Evolutionary conservation across 1,140 invertebrate species (phyloP), one percentile per base, ranked within the genome.

Genomic region (Macrostomum lignano): DNA sequence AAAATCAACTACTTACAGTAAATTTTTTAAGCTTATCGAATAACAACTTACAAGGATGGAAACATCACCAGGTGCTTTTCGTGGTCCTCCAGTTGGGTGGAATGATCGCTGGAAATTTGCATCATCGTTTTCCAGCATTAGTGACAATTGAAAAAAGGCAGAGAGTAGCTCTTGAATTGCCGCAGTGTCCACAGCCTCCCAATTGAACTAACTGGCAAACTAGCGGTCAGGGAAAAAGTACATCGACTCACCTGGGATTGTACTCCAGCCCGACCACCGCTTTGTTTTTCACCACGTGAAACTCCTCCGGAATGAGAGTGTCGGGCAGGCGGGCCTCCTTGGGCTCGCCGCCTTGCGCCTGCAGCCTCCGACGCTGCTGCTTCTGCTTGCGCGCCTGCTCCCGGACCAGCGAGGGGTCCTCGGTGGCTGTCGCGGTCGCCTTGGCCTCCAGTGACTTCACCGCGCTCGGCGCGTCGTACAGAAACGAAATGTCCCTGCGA

Each of bases 401-500:
- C 7, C 17, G 2, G 5, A 24, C 22, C 11, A 21, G 7, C 33
- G 31, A 25, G 5, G 28, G n/a, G 17, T 36, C 26, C 3, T 21
- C 19, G 3, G 26, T 20, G 2, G 30, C n/a, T n/a, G 45, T 35
- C 21, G 33, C 38, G 13, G 46, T 46, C 26, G 46, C 46, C 33
- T 42, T 43, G 25, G 46, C 43, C n/a, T 3, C 4, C 17, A 41
- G 31, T 21, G 42, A 40, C 17, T 37, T 36, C 2, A 42, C 37
- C 24, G 36, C 17, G 25, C 44, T 41, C 6, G 51, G 51, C 2
- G 53, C 48, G 45, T 57, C 54, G 39, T 55, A 57, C 19, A 57
- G 38, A 36, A 57, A 57, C 11, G 54, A 57, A 5, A 57, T 55
- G 35, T 57, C 54, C n/a, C n/a, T n/a, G n/a, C n/a, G n/a, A n/a